Evolutionary conservation across 1,140 invertebrate species (phyloP), one percentile per base, ranked within the genome.

Genomic region (Sycophaga agraensis): DNA sequence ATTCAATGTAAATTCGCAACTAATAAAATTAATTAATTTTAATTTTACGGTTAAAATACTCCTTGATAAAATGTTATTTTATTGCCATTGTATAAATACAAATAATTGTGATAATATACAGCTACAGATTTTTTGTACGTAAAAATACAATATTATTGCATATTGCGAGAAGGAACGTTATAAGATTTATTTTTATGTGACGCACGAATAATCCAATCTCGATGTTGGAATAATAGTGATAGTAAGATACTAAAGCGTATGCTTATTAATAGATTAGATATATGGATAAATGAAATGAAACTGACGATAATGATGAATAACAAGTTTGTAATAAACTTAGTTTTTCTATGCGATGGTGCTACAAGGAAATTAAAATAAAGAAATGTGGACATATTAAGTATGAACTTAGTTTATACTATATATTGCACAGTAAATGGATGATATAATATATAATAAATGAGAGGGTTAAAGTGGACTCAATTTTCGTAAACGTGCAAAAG

Each of bases 391-490:
- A n/a, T n/a, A n/a, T n/a, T n/a, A n/a, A n/a, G n/a, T n/a, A n/a
- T 42, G 12, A 54, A 2, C 35, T 14, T 40, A 35, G 35, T 46
- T 7, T 35, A 45, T 22, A 49, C 22, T 16, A 49, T 11, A 43
- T 7, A 50, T 35, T 35, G 26, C 16, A 62, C n/a, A 50, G 11
- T 26, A 37, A 35, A 22, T 56, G 39, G 45, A 35, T 19, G 8
- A 40, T 49, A 35, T 17, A 51, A 43, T 59, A 62, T 6, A n/a
- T 64, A n/a, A n/a, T 61, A 67, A 60, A 49, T 16, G 61, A 55
- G 58, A 72, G 48, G 66, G 67, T 73, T 73, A 61, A 65, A 70
- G 70, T 65, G 71, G 71, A 71, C 64, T 73, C 70, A 73, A 73
- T 71, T 66, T 60, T 68, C 68, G 66, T 64, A 56, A 59, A 1